Evolutionary conservation across 2,888 invertebrate genomes (phyloP).

Genomic region (Arrhopalites spinosus): DNA sequence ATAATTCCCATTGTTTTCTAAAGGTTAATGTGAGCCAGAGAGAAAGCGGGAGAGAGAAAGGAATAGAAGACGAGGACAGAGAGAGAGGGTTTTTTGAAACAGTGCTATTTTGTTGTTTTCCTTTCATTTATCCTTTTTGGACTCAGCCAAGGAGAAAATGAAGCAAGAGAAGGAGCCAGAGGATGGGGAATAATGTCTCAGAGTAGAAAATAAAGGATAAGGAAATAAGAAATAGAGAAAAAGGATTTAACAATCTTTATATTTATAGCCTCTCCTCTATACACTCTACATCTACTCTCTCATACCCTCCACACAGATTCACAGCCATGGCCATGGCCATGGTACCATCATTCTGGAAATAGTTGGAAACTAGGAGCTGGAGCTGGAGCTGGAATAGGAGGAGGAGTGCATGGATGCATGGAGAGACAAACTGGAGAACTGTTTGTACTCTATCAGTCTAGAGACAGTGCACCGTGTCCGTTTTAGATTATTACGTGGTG

Average conservation of each 20-base stretch:
- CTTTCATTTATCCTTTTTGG: conserved; percentile 22
- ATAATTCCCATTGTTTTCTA: conserved; percentile 20
- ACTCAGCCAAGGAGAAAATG: conserved; percentile 17
- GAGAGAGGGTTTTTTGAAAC: not conserved
- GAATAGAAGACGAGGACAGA: not conserved
- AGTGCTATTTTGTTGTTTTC: not conserved
- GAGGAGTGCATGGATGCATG: too few relatives aligned
- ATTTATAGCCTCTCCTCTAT: not conserved
- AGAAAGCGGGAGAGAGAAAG: too few relatives aligned
- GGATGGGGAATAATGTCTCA: not conserved
- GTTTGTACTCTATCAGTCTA: too few relatives aligned
- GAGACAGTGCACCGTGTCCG: too few relatives aligned
- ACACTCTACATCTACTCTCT: too few relatives aligned
- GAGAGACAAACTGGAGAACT: too few relatives aligned
- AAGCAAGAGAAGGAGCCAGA: not conserved
- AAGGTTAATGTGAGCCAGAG: conserved; percentile 20
- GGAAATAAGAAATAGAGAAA: not conserved
- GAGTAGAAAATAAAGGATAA: not conserved
- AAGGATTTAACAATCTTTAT: not conserved
- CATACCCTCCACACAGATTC: too few relatives aligned
- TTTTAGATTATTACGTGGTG: too few relatives aligned
- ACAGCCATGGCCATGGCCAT: not conserved
- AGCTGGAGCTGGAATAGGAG: too few relatives aligned
- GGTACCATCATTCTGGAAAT: not conserved
- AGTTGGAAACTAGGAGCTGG: not conserved